A percentile compares a stretch with the other conserved stretches of the same genome.
Evolutionary conservation across 2,797 vertebrate genomes (phyloP).

Genomic region (Scomberomorus guttatus): DNA sequence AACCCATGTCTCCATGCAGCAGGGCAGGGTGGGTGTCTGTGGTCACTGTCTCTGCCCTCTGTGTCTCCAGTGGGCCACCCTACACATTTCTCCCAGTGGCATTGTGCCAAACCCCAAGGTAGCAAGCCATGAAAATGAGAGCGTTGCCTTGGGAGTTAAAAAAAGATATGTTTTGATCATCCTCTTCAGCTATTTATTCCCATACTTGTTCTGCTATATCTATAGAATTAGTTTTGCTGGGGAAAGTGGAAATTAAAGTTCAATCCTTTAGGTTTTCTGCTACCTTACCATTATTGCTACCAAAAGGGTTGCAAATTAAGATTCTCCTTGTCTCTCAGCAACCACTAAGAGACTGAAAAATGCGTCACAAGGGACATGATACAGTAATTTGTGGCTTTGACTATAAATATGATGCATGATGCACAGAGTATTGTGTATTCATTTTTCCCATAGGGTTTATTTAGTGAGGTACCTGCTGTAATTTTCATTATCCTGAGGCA

Average conservation of each 20-base stretch:
- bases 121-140: constrained; percentile 85
- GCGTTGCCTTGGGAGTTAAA: constrained; percentile 79
- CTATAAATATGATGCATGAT: constrained; percentile 81
- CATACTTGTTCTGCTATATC: constrained; percentile 74
- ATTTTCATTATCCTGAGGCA: constrained; percentile 29
- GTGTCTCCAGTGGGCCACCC: constrained; percentile 77
- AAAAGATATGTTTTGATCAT: constrained; percentile 86
- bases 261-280: constrained; percentile 82
- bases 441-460: constrained; percentile 63
- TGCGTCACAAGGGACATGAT: constrained; percentile 82
- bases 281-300: constrained; percentile 88
- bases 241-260: constrained; percentile 84
- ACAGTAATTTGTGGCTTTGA: constrained; percentile 82
- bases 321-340: constrained; percentile 80
- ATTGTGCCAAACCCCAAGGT: constrained; percentile 83
- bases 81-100: constrained; percentile 78
- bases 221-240: constrained; percentile 83
- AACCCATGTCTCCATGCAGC: constrained; percentile 44
- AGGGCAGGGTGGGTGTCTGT: constrained; percentile 82
- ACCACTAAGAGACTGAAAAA: constrained; percentile 83
- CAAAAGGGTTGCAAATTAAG: constrained; percentile 83
- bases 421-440: constrained; percentile 71
- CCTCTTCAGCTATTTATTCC: constrained; percentile 83
- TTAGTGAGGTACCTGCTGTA: constrained; percentile 69
- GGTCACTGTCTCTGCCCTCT: constrained; percentile 75